These are phyloP conservation scores for Mystacornis crossleyi DNA, from an alignment of 2,113 vertebrate genomes.

Conservation along the genomic window DNA sequence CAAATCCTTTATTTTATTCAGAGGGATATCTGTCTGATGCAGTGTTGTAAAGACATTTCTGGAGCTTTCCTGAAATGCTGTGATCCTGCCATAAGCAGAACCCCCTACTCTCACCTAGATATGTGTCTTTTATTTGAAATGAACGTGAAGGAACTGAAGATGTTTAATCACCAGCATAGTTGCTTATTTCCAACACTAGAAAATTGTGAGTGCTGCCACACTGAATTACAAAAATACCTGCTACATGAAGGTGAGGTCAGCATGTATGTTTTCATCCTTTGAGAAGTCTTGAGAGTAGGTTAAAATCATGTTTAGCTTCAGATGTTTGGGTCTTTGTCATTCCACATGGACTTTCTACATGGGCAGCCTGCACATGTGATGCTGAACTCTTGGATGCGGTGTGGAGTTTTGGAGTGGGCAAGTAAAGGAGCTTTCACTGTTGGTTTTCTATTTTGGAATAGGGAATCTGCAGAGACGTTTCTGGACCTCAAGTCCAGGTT, in stretches of 20 bases:
- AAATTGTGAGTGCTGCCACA: not conserved
- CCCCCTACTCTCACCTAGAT: rapidly evolving
- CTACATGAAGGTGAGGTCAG: not conserved
- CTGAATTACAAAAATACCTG: not conserved
- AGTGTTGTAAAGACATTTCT: not conserved
- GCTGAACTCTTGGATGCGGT: not conserved
- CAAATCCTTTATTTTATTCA: not conserved
- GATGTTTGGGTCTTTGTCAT: not conserved
- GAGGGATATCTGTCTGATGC: not conserved
- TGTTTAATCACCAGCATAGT: not conserved
- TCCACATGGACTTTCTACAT: rapidly evolving
- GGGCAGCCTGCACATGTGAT: not conserved
- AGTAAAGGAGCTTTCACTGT: not conserved
- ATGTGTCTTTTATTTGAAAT: not conserved
- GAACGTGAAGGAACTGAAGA: not conserved
- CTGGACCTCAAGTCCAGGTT: not conserved
- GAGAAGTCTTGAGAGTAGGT: not conserved
- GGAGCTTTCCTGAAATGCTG: not conserved
- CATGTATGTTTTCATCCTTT: not conserved
- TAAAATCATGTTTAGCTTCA: not conserved
- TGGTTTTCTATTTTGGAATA: not conserved
- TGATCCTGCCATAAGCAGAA: not conserved
- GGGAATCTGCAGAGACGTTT: not conserved
- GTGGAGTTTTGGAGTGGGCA: not conserved
- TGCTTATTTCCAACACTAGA: not conserved